A percentile compares a stretch with the other conserved stretches of the same genome.
Conservation (phyloP, 2,113 vertebrate species). For the Pachycephala philippinensis region DNA sequence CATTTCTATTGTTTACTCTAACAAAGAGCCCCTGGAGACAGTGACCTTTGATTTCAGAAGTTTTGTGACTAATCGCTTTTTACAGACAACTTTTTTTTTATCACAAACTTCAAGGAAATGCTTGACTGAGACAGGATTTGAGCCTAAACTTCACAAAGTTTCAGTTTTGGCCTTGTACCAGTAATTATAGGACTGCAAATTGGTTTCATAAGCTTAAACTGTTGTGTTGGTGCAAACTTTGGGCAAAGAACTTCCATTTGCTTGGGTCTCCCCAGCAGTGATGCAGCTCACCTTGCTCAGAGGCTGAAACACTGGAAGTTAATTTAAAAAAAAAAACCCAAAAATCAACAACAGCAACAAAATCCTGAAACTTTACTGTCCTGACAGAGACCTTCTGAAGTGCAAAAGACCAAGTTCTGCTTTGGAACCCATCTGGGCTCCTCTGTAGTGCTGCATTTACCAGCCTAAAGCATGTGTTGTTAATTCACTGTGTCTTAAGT, state of each 20-base stretch:
- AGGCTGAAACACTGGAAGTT: not conserved
- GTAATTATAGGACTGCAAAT: conserved; percentile 37
- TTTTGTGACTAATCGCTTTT: conserved; percentile 33
- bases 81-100: conserved; percentile 45
- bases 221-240: conserved; percentile 41
- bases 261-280: not conserved
- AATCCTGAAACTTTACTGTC: not conserved
- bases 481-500: conserved; percentile 18
- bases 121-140: conserved; percentile 45
- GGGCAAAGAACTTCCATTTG: conserved; percentile 45
- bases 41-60: conserved; percentile 34
- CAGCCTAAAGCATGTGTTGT: conserved; percentile 4
- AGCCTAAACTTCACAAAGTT: conserved; percentile 31
- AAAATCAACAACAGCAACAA: not conserved
- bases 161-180: conserved; percentile 48
- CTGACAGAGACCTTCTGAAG: conserved; percentile 29
- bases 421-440: not conserved
- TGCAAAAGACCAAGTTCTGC: not conserved
- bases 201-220: conserved; percentile 51
- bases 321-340: not conserved
- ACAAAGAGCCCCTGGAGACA: not conserved
- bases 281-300: conserved; percentile 2
- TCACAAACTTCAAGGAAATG: conserved; percentile 60
- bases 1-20: not conserved
- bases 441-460: conserved; percentile 20